Conservation (phyloP, 2,888 invertebrate genomes). For the Athetis lepigone region DNA sequence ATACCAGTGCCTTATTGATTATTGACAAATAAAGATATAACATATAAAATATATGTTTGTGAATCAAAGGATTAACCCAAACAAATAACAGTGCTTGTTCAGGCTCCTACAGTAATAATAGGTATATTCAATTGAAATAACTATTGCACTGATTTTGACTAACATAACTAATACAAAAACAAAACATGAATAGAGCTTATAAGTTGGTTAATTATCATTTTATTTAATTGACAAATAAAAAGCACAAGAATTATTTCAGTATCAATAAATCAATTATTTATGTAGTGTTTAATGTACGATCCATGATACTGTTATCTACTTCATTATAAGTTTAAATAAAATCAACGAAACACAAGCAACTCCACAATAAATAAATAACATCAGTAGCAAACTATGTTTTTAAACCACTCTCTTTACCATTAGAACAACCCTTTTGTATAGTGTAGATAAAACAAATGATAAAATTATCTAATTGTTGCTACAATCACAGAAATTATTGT, state of each 20-base stretch:
- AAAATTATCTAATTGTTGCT: slow-evolving; percentile 89
- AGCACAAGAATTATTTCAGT: slow-evolving; percentile 70
- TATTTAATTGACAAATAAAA: slow-evolving; percentile 69
- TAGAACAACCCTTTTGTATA: slow-evolving; percentile 84
- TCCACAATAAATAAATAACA: slow-evolving; percentile 89
- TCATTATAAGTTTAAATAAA: slow-evolving; percentile 79
- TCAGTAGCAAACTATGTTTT: slow-evolving; percentile 84
- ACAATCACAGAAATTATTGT: slow-evolving; percentile 91
- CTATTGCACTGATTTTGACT: slow-evolving; percentile 35
- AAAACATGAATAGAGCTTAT: slow-evolving; percentile 12
- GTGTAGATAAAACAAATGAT: slow-evolving; percentile 84
- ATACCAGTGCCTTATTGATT: neutral
- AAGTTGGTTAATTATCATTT: slow-evolving; percentile 59
- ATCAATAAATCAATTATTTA: slow-evolving; percentile 64
- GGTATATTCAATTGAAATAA: slow-evolving; percentile 31
- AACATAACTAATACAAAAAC: slow-evolving; percentile 6
- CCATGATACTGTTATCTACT: slow-evolving; percentile 73
- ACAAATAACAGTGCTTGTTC: neutral
- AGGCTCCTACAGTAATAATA: slow-evolving; percentile 35
- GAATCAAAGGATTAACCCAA: neutral
- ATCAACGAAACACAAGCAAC: slow-evolving; percentile 88
- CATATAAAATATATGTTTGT: slow-evolving; percentile 2
- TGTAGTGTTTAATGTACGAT: slow-evolving; percentile 68
- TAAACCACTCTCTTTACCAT: slow-evolving; percentile 83
- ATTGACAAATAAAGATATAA: neutral